Percentiles rank a stretch among this genome's conserved stretches.
These are phyloP conservation scores for Dendrolimus punctatus DNA, from an alignment of 1,140 invertebrate species.

Conservation along the genomic window DNA sequence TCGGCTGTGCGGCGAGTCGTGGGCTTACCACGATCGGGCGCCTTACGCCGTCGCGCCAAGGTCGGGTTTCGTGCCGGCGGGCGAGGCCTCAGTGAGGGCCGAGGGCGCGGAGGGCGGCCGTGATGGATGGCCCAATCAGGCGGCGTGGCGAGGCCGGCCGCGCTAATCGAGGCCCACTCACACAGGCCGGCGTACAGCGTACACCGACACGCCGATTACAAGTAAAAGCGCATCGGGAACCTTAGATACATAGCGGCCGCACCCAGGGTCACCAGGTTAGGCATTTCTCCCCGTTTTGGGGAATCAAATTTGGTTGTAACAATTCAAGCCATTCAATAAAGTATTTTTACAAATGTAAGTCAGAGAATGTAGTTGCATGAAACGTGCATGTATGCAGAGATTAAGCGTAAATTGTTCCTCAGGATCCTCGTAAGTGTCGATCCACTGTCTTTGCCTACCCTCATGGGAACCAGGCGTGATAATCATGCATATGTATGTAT, in stretches of 20 bases:
- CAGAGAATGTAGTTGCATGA: no score
- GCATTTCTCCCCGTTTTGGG: no score
- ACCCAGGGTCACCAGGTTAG: slow-evolving; percentile 8
- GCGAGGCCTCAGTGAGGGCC: slow-evolving; percentile 23
- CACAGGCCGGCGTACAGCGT: slow-evolving; percentile 3
- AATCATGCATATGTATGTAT: no score
- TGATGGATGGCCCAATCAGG: slow-evolving; percentile 70
- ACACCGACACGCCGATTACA: slow-evolving; percentile 4
- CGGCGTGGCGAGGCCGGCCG: slow-evolving; percentile 55
- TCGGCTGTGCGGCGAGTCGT: slow-evolving; percentile 26
- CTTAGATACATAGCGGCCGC: slow-evolving; percentile 30
- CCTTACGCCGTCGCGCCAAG: slow-evolving; percentile 6
- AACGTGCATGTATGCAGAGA: no score
- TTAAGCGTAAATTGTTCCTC: no score
- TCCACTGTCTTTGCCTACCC: no score
- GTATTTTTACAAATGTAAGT: no score
- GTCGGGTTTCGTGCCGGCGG: not conserved
- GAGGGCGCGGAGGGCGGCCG: slow-evolving; percentile 34
- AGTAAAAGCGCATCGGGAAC: slow-evolving; percentile 40
- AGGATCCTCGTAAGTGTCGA: no score
- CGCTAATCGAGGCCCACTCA: slow-evolving; percentile 44
- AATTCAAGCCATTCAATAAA: no score
- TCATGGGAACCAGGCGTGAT: no score
- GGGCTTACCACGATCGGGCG: slow-evolving; percentile 9
- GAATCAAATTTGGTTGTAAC: no score